phyloP scores from a whole-genome alignment of 2,113 vertebrate genomes.

The Poecile atricapillus region DNA sequence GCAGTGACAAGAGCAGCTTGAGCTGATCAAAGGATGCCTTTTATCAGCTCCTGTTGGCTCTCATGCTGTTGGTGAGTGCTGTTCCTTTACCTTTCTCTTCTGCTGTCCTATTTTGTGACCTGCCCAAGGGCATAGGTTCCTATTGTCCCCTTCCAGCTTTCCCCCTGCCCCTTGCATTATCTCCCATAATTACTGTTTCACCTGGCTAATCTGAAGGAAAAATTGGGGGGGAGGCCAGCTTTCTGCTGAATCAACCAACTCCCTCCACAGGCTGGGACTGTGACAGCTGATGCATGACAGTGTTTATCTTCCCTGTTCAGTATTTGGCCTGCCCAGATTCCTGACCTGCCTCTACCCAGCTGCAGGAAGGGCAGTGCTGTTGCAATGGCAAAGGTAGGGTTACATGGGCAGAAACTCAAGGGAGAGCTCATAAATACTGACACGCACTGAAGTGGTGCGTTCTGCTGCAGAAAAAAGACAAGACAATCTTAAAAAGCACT shows the following conservation, averaged over 20 bases:
- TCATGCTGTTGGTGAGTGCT: neutral
- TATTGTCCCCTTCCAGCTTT: neutral
- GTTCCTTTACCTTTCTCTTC: neutral
- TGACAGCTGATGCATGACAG: neutral
- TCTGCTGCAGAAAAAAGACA: neutral
- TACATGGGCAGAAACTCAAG: neutral
- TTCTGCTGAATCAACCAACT: neutral
- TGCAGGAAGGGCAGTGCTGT: neutral
- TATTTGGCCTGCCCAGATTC: neutral
- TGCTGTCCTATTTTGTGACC: neutral
- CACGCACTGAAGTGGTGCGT: rapidly evolving
- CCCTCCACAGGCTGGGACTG: neutral
- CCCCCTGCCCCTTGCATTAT: neutral
- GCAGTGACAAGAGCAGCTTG: neutral
- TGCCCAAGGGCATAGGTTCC: neutral
- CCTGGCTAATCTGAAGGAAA: neutral
- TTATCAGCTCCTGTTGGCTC: neutral
- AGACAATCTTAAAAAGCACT: neutral
- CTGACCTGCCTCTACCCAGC: neutral
- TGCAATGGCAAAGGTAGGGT: neutral
- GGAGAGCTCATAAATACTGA: neutral
- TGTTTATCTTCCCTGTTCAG: neutral
- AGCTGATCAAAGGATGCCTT: neutral
- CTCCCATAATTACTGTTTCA: neutral
- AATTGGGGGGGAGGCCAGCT: rapidly evolving